phyloP scores from a whole-genome alignment of 2,888 invertebrate genomes.

The Listrodromus nycthemerus region DNA sequence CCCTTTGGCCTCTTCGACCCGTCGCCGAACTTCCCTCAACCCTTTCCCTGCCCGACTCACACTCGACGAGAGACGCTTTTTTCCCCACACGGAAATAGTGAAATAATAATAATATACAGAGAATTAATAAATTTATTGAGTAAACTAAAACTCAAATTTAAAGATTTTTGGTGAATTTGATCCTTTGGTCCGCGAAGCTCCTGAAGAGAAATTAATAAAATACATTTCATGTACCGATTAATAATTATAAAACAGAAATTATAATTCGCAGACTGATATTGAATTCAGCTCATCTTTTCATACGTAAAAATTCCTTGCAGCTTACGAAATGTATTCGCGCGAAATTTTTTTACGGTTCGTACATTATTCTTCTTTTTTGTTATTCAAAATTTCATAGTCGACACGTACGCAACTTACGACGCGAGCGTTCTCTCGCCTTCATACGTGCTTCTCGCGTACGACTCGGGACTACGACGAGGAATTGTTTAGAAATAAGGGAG shows the following conservation, averaged over 20 bases:
- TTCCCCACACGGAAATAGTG: background rate
- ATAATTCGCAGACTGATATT: too few species aligned
- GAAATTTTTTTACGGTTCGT: too few species aligned
- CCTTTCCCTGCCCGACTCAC: background rate
- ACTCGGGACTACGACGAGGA: constrained; percentile 32
- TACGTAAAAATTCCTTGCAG: too few species aligned
- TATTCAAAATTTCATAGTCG: constrained; percentile 23
- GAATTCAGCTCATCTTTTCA: too few species aligned
- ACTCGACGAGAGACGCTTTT: background rate
- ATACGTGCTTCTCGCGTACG: constrained; percentile 47
- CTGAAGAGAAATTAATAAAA: too few species aligned
- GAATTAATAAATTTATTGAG: too few species aligned
- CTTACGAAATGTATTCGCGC: too few species aligned
- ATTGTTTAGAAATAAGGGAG: constrained; percentile 34
- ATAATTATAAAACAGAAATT: too few species aligned
- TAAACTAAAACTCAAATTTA: too few species aligned
- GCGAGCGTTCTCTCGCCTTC: constrained; percentile 31
- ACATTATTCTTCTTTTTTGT: constrained; percentile 1
- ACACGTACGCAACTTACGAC: constrained; percentile 20
- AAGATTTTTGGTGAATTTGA: too few species aligned
- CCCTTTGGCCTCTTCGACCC: constrained; percentile 50
- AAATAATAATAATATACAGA: background rate
- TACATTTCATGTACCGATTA: too few species aligned
- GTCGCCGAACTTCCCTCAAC: constrained; percentile 6
- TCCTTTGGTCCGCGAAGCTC: too few species aligned